Base-by-base conservation (phyloP, 2,797 vertebrate genomes). In the Poecilia velifera region DNA sequence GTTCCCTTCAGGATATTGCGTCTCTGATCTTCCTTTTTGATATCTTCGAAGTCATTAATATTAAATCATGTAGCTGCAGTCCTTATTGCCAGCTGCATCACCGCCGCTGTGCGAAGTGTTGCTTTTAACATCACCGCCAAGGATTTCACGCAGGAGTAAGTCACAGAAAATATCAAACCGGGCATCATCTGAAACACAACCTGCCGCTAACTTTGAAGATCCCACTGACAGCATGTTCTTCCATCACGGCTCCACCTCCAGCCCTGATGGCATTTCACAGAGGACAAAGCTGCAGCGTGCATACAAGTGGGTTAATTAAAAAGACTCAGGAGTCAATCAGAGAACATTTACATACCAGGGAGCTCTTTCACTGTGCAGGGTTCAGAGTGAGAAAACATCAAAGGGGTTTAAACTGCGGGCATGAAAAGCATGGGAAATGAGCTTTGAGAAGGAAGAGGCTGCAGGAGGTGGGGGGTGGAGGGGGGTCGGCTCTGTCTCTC, bases 11-110 rank as follows among this genome's bases (percentile, higher is more conserved):
- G 94, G 93, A 92, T 89, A 93, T 78, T 88, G 89, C 90, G 85
- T 91, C 91, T 89, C 84, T 91, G 88, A 81, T 90, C 31, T 90
- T 87, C 79, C 92, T 87, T 93, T 94, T 91, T 95, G 92, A 95
- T 95, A 89, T 94, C 89, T 91, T 84, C 88, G 84, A 73, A 90
- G 86, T 95, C 92, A 93, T 95, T 94, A 95, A 95, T 94, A 94
- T 94, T 95, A 88, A 91, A 95, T 89, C 43, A 73, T 88, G 82
- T 78, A 89, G 90, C 90, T 90, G 80, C 89, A 89, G 90, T 91
- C 88, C 91, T 94, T 94, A 94, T 95, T 92, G 88, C 87, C 84
- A 88, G 79, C 85, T 89, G 81, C 86, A 55, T 10, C 51, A 10
- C 8, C 8, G 9, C 51, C 9, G 76, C 74, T 76, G 68, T 81